These are phyloP conservation scores for Aproaerema taeniolella DNA, from an alignment of 2,888 invertebrate species.

Conservation along the genomic window DNA sequence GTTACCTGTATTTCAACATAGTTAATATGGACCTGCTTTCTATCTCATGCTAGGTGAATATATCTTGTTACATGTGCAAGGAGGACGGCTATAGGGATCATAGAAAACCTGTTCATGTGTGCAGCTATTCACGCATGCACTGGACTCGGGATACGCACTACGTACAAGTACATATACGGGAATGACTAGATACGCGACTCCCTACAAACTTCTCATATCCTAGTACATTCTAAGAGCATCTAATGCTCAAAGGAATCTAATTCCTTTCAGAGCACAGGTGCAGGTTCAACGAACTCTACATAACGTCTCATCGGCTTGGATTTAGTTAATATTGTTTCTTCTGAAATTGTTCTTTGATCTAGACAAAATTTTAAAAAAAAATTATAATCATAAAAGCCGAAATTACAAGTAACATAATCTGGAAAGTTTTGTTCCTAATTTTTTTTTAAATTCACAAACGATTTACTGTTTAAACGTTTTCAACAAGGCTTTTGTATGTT, in stretches of 20 bases:
- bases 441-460: no score
- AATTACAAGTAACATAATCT: no score
- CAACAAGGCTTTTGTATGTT: no score
- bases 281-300: no score
- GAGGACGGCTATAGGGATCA: slow-evolving; percentile 54
- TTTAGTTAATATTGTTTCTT: neutral
- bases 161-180: slow-evolving; percentile 56
- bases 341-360: neutral
- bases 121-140: slow-evolving; percentile 37
- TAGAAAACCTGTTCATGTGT: slow-evolving; percentile 46
- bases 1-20: no score
- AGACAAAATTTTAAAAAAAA: slow-evolving; percentile 7
- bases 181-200: slow-evolving; percentile 43
- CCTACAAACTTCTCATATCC: slow-evolving; percentile 50
- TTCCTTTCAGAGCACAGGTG: slow-evolving; percentile 20
- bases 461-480: no score
- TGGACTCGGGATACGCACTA: slow-evolving; percentile 43
- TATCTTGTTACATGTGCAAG: slow-evolving; percentile 23
- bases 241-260: slow-evolving; percentile 68
- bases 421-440: neutral
- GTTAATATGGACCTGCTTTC: no score
- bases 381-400: no score
- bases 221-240: slow-evolving; percentile 76
- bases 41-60: no score
- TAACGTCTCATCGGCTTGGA: no score